Percentiles rank a stretch among this genome's conserved stretches.
phyloP scores from a whole-genome alignment of 1,140 invertebrate species.

The Amyelois transitella region DNA sequence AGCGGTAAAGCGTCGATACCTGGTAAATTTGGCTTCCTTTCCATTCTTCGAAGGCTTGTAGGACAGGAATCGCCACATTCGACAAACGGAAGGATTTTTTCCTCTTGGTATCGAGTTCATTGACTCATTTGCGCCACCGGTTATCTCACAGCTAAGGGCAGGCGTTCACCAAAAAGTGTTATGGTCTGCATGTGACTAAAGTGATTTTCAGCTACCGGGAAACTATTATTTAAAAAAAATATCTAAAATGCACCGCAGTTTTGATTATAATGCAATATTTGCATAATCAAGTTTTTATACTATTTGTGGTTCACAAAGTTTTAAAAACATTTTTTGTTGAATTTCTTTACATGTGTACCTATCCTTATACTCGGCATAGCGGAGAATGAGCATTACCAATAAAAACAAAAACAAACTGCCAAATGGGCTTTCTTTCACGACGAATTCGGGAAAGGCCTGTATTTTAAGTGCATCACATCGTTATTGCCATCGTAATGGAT shows the following conservation, averaged over 20 bases:
- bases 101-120: slow-evolving; percentile 32
- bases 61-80: slow-evolving; percentile 47
- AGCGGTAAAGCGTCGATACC: slow-evolving; percentile 41
- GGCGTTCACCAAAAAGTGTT: too few species aligned
- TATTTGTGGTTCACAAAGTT: too few species aligned
- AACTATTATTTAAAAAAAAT: too few species aligned
- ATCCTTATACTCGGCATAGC: slow-evolving; percentile 7
- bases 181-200: background rate
- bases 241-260: too few species aligned
- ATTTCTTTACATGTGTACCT: background rate
- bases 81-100: slow-evolving; percentile 44
- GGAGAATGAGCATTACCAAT: slow-evolving; percentile 4
- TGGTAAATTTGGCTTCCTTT: slow-evolving; percentile 27
- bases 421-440: background rate
- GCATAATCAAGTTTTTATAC: too few species aligned
- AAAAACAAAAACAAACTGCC: slow-evolving; percentile 13
- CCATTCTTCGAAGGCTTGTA: slow-evolving; percentile 52
- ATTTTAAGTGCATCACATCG: background rate
- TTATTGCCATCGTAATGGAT: background rate
- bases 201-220: background rate
- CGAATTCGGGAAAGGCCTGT: background rate
- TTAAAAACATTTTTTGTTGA: background rate
- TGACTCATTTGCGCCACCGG: slow-evolving; percentile 20
- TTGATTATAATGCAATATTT: too few species aligned
- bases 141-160: background rate